phyloP scores from a whole-genome alignment of 2,113 vertebrate genomes.

The Crotalus viridis region DNA sequence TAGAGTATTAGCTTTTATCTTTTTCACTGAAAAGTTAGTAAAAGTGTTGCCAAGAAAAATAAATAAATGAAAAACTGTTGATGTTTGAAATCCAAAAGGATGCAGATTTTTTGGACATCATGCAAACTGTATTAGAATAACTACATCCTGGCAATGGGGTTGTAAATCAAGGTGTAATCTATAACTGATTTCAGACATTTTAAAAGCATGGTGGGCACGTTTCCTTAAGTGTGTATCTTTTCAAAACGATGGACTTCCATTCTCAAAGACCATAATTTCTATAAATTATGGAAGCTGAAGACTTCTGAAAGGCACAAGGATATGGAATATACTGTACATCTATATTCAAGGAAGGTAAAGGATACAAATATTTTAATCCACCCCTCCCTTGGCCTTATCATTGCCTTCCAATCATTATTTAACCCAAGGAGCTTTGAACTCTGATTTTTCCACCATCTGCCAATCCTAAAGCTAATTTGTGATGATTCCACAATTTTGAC shows the following conservation, averaged over 20 bases:
- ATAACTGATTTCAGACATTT: background rate
- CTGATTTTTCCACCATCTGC: background rate
- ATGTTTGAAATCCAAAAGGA: background rate
- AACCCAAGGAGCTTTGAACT: background rate
- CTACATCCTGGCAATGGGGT: background rate
- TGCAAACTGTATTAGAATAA: background rate
- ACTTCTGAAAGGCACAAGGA: background rate
- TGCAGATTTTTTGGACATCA: background rate
- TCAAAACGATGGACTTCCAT: background rate
- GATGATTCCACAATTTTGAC: background rate
- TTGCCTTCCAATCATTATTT: background rate
- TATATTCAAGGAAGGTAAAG: background rate
- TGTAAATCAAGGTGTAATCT: background rate
- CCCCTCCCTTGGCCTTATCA: background rate
- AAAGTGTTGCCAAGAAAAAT: background rate
- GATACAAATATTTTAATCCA: background rate
- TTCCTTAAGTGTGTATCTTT: background rate
- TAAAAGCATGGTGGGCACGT: background rate
- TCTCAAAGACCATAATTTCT: background rate
- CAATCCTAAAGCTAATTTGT: background rate
- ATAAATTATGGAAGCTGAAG: background rate
- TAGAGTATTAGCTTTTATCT: no score
- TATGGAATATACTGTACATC: background rate
- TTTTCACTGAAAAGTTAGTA: background rate
- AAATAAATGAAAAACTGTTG: background rate